Evolutionary conservation across 2,113 vertebrate species (phyloP).

Genomic region (Oxygymnocypris stewartii): DNA sequence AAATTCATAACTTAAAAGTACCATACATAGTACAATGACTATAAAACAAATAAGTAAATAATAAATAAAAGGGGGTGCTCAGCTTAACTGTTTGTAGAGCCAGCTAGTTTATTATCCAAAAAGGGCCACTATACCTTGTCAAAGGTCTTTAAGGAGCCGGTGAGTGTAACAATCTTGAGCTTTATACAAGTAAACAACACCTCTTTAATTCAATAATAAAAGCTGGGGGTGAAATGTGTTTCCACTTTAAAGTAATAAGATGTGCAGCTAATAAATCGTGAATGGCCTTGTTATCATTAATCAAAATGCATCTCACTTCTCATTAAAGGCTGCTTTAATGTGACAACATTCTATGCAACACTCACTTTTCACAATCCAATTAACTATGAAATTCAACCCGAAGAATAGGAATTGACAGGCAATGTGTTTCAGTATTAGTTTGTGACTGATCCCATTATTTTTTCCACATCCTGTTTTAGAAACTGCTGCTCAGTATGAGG

Average conservation of each 20-base stretch:
- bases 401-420: background rate
- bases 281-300: background rate
- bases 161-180: background rate
- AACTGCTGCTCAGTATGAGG: slow-evolving; percentile 77
- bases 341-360: background rate
- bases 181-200: no score
- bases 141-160: background rate
- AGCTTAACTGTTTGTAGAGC: background rate
- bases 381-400: background rate
- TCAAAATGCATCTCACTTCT: background rate
- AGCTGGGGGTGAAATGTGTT: background rate
- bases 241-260: background rate
- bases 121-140: no score
- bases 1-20: background rate
- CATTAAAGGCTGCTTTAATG: background rate
- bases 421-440: background rate
- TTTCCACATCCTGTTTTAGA: slow-evolving; percentile 58
- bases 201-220: background rate
- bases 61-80: background rate
- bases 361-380: background rate
- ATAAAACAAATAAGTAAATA: background rate
- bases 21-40: background rate
- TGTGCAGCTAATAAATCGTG: background rate
- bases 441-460: background rate
- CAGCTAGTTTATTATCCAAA: background rate